Conservation (phyloP, 2,888 invertebrate genomes). For the Platycheirus albimanus region DNA sequence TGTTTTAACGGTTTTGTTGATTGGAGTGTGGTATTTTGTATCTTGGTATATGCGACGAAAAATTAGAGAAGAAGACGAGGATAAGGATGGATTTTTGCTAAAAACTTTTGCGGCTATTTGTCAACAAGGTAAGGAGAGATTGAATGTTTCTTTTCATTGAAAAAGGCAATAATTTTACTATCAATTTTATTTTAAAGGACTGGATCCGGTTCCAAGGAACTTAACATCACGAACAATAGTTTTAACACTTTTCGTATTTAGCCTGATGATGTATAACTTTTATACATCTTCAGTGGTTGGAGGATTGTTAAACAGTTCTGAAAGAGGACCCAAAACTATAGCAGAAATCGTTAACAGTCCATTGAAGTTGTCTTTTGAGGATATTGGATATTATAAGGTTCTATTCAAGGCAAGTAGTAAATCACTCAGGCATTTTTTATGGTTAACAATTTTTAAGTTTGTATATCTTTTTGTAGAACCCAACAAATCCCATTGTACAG, state of each 20-base stretch:
- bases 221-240: conserved; percentile 78
- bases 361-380: conserved; percentile 80
- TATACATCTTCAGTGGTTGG: conserved; percentile 82
- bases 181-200: conserved; percentile 68
- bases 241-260: conserved; percentile 78
- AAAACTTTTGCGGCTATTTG: conserved; percentile 79
- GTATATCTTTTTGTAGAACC: not conserved
- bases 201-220: conserved; percentile 78
- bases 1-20: conserved; percentile 75
- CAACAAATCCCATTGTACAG: conserved; percentile 69
- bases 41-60: conserved; percentile 69
- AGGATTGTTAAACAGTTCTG: conserved; percentile 79
- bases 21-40: conserved; percentile 77
- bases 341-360: conserved; percentile 79
- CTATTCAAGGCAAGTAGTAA: conserved; percentile 78
- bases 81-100: conserved; percentile 67
- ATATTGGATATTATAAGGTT: conserved; percentile 81
- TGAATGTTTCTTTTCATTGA: conserved; percentile 9
- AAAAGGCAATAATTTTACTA: not conserved
- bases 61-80: not conserved
- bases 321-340: conserved; percentile 79
- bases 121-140: conserved; percentile 77
- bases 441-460: too few species aligned
- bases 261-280: conserved; percentile 80
- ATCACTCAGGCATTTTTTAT: too few species aligned